phyloP scores from a whole-genome alignment of 2,888 invertebrate species.

The Dynastes grantii region DNA sequence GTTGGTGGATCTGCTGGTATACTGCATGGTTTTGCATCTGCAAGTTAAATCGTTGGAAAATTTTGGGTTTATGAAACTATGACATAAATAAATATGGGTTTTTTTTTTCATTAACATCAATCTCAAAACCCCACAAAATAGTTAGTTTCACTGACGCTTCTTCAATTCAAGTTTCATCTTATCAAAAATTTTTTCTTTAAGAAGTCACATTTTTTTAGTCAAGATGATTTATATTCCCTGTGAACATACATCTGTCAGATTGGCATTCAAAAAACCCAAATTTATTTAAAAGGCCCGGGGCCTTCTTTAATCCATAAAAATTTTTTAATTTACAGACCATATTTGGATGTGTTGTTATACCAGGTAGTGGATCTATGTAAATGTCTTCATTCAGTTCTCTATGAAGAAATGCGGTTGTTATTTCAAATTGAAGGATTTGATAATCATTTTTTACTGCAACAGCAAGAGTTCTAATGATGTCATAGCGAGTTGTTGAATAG shows the following conservation, averaged over 20 bases:
- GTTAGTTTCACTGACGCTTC: neutral
- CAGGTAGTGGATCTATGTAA: conserved; percentile 54
- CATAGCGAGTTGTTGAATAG: conserved; percentile 54
- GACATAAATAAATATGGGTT: conserved; percentile 45
- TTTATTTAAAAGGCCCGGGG: conserved; percentile 47
- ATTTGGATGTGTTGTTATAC: neutral
- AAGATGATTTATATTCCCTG: conserved; percentile 43
- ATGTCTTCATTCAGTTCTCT: conserved; percentile 56
- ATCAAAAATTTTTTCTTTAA: neutral
- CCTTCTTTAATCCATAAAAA: conserved; percentile 55
- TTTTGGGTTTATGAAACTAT: conserved; percentile 41
- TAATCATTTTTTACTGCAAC: conserved; percentile 52
- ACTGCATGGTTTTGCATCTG: conserved; percentile 18
- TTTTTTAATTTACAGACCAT: neutral
- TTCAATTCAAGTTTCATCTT: neutral
- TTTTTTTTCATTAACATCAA: conserved; percentile 37
- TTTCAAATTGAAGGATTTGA: conserved; percentile 54
- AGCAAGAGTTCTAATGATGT: conserved; percentile 52
- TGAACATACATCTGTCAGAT: neutral
- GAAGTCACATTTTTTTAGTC: neutral
- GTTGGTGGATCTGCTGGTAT: neutral
- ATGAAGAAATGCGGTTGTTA: conserved; percentile 58
- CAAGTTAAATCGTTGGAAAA: conserved; percentile 48
- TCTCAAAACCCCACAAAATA: conserved; percentile 15
- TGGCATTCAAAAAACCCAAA: neutral